Evolutionary conservation across 2,797 vertebrate species (phyloP).

Genomic region (Alca torda): DNA sequence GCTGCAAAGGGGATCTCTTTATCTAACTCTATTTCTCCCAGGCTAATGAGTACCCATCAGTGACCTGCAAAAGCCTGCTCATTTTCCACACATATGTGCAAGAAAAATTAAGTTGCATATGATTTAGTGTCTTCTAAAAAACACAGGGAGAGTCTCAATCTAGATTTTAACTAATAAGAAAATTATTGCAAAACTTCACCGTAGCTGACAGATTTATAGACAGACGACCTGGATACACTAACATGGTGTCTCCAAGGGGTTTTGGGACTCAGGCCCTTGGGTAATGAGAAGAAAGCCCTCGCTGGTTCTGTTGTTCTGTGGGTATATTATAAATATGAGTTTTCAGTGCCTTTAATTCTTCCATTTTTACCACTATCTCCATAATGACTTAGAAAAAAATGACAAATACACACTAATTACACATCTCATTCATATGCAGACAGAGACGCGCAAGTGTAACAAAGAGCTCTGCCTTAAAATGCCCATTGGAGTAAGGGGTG

Average conservation of each 20-base stretch:
- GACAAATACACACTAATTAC: not conserved
- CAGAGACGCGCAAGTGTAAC: not conserved
- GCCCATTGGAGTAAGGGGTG: not conserved
- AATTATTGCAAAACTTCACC: not conserved
- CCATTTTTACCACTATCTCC: not conserved
- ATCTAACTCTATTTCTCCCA: not conserved
- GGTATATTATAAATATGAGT: not conserved
- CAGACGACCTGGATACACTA: not conserved
- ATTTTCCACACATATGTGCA: not conserved
- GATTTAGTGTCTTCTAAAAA: not conserved
- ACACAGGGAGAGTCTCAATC: not conserved
- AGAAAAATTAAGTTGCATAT: not conserved
- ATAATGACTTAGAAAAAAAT: not conserved
- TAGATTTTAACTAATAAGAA: not conserved
- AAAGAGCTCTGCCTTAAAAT: not conserved
- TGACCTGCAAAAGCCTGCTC: not conserved
- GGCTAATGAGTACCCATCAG: not conserved
- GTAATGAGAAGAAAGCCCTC: not conserved
- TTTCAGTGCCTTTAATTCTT: not conserved
- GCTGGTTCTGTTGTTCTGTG: not conserved
- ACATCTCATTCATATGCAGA: not conserved
- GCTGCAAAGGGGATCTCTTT: not conserved
- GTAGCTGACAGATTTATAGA: not conserved
- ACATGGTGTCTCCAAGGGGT: not conserved
- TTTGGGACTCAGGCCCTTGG: not conserved